These are phyloP conservation scores for Mythimna pallens DNA, from an alignment of 2,888 invertebrate genomes.

Conservation along the genomic window DNA sequence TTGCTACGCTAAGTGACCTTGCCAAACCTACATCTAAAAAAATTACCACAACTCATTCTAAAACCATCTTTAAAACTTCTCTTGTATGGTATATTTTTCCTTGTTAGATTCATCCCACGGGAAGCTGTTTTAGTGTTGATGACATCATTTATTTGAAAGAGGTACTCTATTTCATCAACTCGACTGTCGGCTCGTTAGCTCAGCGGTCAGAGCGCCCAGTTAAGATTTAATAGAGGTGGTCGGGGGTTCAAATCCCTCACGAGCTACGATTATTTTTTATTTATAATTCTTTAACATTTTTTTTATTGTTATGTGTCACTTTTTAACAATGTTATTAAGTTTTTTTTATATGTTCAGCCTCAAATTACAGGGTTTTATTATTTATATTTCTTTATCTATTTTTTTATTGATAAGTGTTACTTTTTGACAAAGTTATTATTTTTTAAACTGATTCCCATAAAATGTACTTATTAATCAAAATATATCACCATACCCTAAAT, in stretches of 20 bases:
- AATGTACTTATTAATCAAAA: too few species aligned
- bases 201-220: conserved; percentile 72
- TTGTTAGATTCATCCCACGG: neutral
- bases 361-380: too few species aligned
- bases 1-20: conserved; percentile 31
- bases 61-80: neutral
- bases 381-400: neutral
- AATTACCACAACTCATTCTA: conserved; percentile 1
- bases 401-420: neutral
- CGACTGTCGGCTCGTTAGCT: conserved; percentile 67
- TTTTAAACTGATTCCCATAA: too few species aligned
- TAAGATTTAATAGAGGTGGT: conserved; percentile 67
- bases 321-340: neutral
- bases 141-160: conserved; percentile 19
- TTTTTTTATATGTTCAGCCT: too few species aligned
- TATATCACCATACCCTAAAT: neutral
- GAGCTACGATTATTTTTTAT: conserved; percentile 47
- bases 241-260: conserved; percentile 74
- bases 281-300: neutral
- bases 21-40: neutral
- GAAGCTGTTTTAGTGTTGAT: neutral
- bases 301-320: neutral
- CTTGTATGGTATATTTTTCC: accelerated
- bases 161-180: accelerated
- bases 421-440: too few species aligned